A percentile compares a stretch with the other conserved stretches of the same genome.
Conservation (phyloP, 2,888 invertebrate genomes). For the Apodemia duryi region DNA sequence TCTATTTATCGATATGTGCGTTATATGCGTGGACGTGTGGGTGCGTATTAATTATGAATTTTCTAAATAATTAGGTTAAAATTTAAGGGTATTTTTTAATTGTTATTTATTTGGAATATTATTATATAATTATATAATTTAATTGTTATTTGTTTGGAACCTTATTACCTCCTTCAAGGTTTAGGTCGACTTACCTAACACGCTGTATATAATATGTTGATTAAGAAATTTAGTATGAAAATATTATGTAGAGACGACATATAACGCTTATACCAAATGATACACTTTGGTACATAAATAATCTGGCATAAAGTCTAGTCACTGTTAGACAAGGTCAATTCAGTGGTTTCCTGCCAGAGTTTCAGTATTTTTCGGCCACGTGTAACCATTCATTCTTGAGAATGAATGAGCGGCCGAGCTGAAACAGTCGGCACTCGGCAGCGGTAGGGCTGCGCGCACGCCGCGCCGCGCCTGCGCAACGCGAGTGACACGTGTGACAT, state of each 20-base stretch:
- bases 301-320: constrained; percentile 34
- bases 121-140: no score
- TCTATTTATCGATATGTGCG: no score
- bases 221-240: background rate
- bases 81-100: no score
- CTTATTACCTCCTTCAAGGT: no score
- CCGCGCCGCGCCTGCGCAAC: constrained; percentile 49
- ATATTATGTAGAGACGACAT: background rate
- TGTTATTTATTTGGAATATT: no score
- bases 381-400: constrained; percentile 67
- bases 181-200: no score
- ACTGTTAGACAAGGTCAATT: constrained; percentile 35
- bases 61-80: no score
- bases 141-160: no score
- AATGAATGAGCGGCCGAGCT: constrained; percentile 54
- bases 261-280: background rate
- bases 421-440: constrained; percentile 62
- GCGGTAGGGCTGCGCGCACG: constrained; percentile 64
- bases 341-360: constrained; percentile 34
- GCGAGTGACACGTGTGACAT: constrained; percentile 47
- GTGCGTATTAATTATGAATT: no score
- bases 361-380: constrained; percentile 64
- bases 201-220: background rate
- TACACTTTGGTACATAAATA: constrained; percentile 24
- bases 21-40: no score